Evolutionary conservation across 1,140 invertebrate genomes (phyloP).

Genomic region (Oryzaephilus surinamensis): DNA sequence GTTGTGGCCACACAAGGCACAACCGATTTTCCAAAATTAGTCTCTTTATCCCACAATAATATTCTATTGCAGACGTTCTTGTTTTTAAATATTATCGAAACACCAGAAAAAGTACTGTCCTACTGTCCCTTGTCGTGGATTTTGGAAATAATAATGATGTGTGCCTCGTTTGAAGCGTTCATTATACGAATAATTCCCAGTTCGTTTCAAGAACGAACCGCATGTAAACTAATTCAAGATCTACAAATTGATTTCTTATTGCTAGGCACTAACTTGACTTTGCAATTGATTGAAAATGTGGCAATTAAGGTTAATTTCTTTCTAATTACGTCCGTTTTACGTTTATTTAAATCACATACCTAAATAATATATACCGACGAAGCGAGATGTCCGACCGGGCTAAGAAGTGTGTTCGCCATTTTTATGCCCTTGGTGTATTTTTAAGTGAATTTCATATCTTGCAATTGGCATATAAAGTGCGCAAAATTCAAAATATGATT

Average conservation of each 20-base stretch:
- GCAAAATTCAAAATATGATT: too few species aligned
- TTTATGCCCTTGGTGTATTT: too few species aligned
- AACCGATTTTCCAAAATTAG: slow-evolving; percentile 15
- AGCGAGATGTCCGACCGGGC: too few species aligned
- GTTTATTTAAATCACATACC: too few species aligned
- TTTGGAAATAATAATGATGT: slow-evolving; percentile 17
- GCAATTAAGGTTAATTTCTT: slow-evolving; percentile 15
- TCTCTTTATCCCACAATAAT: slow-evolving; percentile 23
- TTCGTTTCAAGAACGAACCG: slow-evolving; percentile 18
- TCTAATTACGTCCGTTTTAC: neutral
- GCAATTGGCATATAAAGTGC: too few species aligned
- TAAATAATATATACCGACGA: too few species aligned
- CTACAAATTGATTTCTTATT: slow-evolving; percentile 20
- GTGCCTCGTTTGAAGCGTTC: slow-evolving; percentile 16
- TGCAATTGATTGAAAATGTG: slow-evolving; percentile 12
- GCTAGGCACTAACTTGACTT: slow-evolving; percentile 17
- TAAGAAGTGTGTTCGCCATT: too few species aligned
- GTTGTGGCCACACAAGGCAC: slow-evolving; percentile 23
- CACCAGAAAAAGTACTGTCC: slow-evolving; percentile 18
- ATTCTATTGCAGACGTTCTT: slow-evolving; percentile 13
- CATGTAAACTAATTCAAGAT: slow-evolving; percentile 25
- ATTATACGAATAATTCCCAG: slow-evolving; percentile 16
- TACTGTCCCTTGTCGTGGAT: slow-evolving; percentile 24
- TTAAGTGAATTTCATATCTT: too few species aligned
- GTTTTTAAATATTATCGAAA: slow-evolving; percentile 12